Percentiles rank a stretch among this genome's conserved stretches.
phyloP scores from a whole-genome alignment of 2,888 invertebrate species.

The Mellilla xanthometata region DNA sequence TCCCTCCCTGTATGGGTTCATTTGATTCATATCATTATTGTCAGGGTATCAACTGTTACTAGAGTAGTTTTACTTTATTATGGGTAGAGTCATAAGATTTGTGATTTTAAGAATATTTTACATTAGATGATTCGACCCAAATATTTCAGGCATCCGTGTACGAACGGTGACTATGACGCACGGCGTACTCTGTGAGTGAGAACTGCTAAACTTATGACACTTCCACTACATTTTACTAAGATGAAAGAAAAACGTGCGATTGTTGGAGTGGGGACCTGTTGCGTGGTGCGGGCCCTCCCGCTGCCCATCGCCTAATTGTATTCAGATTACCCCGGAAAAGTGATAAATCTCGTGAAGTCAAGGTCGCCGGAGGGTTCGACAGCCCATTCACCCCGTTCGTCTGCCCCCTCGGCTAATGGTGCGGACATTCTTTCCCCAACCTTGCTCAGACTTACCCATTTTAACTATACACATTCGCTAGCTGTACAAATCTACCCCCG shows the following conservation, averaged over 20 bases:
- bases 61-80: no score
- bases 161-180: no score
- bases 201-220: no score
- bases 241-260: slow-evolving; percentile 21
- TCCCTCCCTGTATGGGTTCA: no score
- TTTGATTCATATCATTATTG: no score
- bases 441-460: slow-evolving; percentile 57
- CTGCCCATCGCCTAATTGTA: slow-evolving; percentile 75
- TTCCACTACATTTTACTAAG: background rate
- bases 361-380: slow-evolving; percentile 79
- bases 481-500: slow-evolving; percentile 44
- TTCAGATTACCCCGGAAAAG: slow-evolving; percentile 78
- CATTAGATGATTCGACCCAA: no score
- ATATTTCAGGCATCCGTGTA: no score
- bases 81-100: no score
- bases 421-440: slow-evolving; percentile 73
- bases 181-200: no score
- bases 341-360: slow-evolving; percentile 77
- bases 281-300: slow-evolving; percentile 53
- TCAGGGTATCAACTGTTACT: no score
- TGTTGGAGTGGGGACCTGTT: slow-evolving; percentile 58
- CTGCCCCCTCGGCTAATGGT: slow-evolving; percentile 73
- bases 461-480: slow-evolving; percentile 51
- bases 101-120: no score
- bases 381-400: slow-evolving; percentile 77